Base-by-base conservation (phyloP, 1,140 invertebrate genomes). In the Eubasilissa regina region DNA sequence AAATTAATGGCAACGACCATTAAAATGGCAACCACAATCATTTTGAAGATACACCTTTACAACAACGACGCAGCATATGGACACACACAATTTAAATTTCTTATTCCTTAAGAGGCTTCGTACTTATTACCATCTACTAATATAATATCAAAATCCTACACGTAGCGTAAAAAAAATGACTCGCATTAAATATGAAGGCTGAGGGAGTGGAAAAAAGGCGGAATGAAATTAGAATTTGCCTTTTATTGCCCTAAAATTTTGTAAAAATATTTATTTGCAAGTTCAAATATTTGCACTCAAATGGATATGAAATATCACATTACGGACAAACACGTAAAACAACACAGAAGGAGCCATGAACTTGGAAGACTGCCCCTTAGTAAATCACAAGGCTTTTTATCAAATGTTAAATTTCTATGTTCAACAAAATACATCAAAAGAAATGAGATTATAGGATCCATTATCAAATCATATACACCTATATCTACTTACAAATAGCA, bases 1-100 rank as follows among this genome's bases (percentile, higher is more conserved):
- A 75, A 74, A 58, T 55, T 58, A 72, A 76, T 80, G 79, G 79
- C 79, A 72, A 68, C 62, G 62, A 76, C 74, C 79, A 55, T 70
- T 44, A 21, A 66, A 77, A 66, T 15, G 64, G 48, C 43, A 45
- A 45, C 15, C 73, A 17, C 45, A 13, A 73, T 56, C 77, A 76
- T 77, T 77, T 76, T 70, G 62, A 62, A 68, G 75, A 43, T 68
- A 76, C 70, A 81, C 80, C 80, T 79, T 78, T 47, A 75, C 78
- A 79, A 79, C 80, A 86, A 85, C 21, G 86, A 88, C 85, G 86
- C 87, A 87, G 85, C 88, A 87, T 86, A 87, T 88, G 87, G 89
- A 89, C 87, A 87, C 86, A 87, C 86, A 86, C 86, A 77, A 77
- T 64, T 68, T 11, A 47, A 56, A 75, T 44, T 43, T 55, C 60